These are phyloP conservation scores for Toxostoma redivivum DNA, from an alignment of 2,113 vertebrate genomes.

Conservation along the genomic window DNA sequence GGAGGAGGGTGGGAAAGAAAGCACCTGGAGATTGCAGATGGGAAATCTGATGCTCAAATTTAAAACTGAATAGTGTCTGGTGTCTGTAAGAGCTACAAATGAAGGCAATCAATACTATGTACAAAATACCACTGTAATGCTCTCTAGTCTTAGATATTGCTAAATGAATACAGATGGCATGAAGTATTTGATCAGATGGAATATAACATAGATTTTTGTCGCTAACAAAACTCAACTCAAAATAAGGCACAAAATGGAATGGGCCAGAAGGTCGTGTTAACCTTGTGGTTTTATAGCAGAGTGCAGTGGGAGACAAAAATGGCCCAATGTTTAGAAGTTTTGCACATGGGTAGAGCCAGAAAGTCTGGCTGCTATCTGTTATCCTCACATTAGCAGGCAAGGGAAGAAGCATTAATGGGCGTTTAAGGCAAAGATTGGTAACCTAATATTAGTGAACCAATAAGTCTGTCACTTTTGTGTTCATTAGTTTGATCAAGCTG, in stretches of 20 bases:
- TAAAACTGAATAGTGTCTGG: constrained; percentile 66
- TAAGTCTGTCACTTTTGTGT: constrained; percentile 70
- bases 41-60: constrained; percentile 68
- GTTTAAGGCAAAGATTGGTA: constrained; percentile 71
- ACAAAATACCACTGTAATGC: constrained; percentile 68
- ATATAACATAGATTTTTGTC: constrained; percentile 76
- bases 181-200: constrained; percentile 74
- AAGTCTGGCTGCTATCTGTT: constrained; percentile 84
- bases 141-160: constrained; percentile 72
- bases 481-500: constrained; percentile 71
- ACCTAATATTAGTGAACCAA: constrained; percentile 76
- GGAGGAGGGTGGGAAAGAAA: neutral
- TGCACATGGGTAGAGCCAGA: constrained; percentile 80
- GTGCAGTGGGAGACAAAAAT: constrained; percentile 75
- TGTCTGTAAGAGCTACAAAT: constrained; percentile 76
- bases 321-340: constrained; percentile 77
- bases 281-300: constrained; percentile 84
- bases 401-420: constrained; percentile 75
- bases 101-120: constrained; percentile 78
- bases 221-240: constrained; percentile 63
- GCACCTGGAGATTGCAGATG: constrained; percentile 59
- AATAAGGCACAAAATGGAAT: constrained; percentile 56
- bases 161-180: constrained; percentile 78
- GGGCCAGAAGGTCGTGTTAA: constrained; percentile 79
- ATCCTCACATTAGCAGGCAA: constrained; percentile 77